Conservation (phyloP, 2,888 invertebrate genomes). For the Tinea trinotella region DNA sequence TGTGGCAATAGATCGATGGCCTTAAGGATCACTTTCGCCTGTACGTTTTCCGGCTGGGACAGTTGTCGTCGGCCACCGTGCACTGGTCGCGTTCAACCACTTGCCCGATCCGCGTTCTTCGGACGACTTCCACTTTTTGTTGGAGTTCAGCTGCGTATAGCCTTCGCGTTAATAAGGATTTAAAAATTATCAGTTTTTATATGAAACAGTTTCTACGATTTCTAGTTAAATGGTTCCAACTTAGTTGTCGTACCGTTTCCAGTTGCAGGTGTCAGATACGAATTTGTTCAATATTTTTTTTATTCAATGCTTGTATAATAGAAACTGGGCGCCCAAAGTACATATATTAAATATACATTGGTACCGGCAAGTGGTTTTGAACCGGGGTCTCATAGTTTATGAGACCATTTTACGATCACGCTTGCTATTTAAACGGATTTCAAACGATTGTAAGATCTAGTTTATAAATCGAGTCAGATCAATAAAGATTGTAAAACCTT, state of each 20-base stretch:
- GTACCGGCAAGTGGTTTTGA: too few species aligned
- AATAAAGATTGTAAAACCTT: slow-evolving; percentile 1
- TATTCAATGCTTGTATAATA: too few species aligned
- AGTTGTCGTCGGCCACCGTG: slow-evolving; percentile 23
- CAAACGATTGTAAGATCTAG: slow-evolving; percentile 4
- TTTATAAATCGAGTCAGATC: neutral
- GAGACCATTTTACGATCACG: too few species aligned
- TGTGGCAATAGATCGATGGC: slow-evolving; percentile 27
- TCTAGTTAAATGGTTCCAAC: slow-evolving; percentile 17
- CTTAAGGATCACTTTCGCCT: slow-evolving; percentile 47
- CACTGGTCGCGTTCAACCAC: slow-evolving; percentile 21
- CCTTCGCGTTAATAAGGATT: slow-evolving; percentile 54
- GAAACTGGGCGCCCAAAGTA: too few species aligned
- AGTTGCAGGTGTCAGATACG: neutral
- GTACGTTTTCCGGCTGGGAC: slow-evolving; percentile 30
- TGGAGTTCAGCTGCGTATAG: slow-evolving; percentile 53
- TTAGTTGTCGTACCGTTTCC: slow-evolving; percentile 11
- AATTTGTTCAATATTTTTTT: neutral
- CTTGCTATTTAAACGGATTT: neutral
- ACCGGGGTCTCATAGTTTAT: too few species aligned
- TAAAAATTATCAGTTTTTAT: slow-evolving; percentile 38
- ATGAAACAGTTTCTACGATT: slow-evolving; percentile 19
- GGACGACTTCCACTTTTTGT: slow-evolving; percentile 62
- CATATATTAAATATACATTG: too few species aligned
- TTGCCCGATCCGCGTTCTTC: slow-evolving; percentile 65